phyloP scores from a whole-genome alignment of 2,888 invertebrate species.

The Agonopterix alstromeriana region DNA sequence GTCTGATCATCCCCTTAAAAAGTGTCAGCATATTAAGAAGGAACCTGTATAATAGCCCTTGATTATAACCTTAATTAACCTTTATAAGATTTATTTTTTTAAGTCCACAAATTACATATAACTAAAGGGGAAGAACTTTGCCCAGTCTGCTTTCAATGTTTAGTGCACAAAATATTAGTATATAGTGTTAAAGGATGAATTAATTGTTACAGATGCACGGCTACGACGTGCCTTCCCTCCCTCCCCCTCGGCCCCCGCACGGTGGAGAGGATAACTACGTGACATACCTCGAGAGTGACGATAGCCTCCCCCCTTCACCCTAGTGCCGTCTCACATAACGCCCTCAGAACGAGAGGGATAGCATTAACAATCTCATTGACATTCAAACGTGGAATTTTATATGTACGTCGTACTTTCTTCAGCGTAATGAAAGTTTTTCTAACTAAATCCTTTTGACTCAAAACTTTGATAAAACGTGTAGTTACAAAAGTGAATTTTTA shows the following conservation, averaged over 20 bases:
- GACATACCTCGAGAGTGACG: slow-evolving; percentile 94
- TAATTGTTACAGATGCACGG: slow-evolving; percentile 89
- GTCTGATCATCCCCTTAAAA: too few relatives aligned
- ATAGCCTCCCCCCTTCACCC: slow-evolving; percentile 85
- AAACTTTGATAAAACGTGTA: too few relatives aligned
- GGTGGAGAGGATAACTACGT: slow-evolving; percentile 89
- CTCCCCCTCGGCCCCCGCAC: slow-evolving; percentile 80
- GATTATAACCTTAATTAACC: too few relatives aligned
- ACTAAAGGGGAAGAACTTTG: too few relatives aligned
- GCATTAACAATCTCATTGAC: neutral
- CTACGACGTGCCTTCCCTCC: slow-evolving; percentile 83
- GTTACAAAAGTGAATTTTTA: too few relatives aligned
- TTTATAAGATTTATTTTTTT: too few relatives aligned
- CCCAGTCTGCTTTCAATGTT: too few relatives aligned
- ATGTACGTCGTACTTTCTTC: neutral
- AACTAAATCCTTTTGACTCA: too few relatives aligned
- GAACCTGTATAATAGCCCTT: too few relatives aligned
- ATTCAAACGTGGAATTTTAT: neutral
- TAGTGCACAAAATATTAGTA: too few relatives aligned
- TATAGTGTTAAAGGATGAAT: neutral
- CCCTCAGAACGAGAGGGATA: slow-evolving; percentile 14
- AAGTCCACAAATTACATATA: too few relatives aligned
- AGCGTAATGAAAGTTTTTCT: neutral
- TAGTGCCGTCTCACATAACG: slow-evolving; percentile 71
- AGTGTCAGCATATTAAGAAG: too few relatives aligned